Evolutionary conservation across 2,797 vertebrate genomes (phyloP), one percentile per base, ranked within the genome.

Genomic region (Enteromius mattozi): DNA sequence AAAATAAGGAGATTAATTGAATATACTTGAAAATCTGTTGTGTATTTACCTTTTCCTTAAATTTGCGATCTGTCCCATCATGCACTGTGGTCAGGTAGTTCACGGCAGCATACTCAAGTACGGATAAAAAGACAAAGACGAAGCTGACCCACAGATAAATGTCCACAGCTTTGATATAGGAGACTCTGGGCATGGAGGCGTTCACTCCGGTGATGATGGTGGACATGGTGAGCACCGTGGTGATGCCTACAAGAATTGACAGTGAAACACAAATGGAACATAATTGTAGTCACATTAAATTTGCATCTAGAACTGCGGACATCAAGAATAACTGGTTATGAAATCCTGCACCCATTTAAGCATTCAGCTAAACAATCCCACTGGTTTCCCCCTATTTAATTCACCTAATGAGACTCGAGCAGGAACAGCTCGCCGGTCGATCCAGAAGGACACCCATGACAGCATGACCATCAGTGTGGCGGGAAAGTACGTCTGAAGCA

Each of bases 361-460:
- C 27, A 35, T 37, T 40, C 2, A 40, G 21, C n/a, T 77, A n/a
- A n/a, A 33, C 56, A 72, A 27, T n/a, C 13, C 33, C 27, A 27
- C 30, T 51, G 66, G 21, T 33, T 6, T 65, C 24, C 6, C 27
- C 13, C n/a, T n/a, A 3, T 8, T 65, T 8, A 65, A 65, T 21
- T 66, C 33, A 82, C 54, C 27, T 61, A 30, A 12, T 69, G 97
- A 97, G 14, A 99, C 97, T 90, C 98, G 95, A 87, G 98, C 98
- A 0, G 98, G 98, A 59, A 98, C 97, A 5, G 97, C 98, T 91
- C 96, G 93, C 47, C 91, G 96, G 88, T 99, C 97, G 0, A 99
- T 99, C 98, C 98, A 99, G 94, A 99, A 99, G 82, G 98, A 99
- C 83, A 99, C 97, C 97, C 98, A 99, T 89, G 97, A 98, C 89